Percentiles rank a stretch among this genome's conserved stretches.
Conservation (phyloP, 2,888 invertebrate genomes). For the Glyphotaelius pellucidus region DNA sequence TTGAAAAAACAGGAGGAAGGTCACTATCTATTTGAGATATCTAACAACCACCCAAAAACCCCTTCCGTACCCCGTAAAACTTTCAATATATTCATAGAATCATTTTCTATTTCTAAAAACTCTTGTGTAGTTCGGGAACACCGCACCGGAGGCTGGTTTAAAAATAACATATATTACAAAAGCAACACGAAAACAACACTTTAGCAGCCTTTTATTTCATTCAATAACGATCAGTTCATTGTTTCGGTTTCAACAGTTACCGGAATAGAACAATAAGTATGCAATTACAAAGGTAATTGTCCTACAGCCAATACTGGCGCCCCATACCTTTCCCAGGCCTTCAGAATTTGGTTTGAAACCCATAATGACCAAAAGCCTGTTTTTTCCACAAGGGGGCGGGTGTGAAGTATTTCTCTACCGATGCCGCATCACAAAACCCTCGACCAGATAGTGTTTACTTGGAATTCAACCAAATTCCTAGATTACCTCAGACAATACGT, state of each 20-base stretch:
- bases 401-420: slow-evolving; percentile 35
- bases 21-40: too few relatives aligned
- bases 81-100: too few relatives aligned
- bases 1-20: too few relatives aligned
- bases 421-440: slow-evolving; percentile 9
- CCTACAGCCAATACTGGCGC: background rate
- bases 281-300: background rate
- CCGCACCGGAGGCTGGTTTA: too few relatives aligned
- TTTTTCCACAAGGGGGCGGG: background rate
- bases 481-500: slow-evolving; percentile 22
- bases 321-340: background rate
- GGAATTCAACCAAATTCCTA: slow-evolving; percentile 43
- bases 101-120: too few relatives aligned
- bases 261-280: background rate
- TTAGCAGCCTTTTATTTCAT: too few relatives aligned
- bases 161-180: too few relatives aligned
- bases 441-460: slow-evolving; percentile 34
- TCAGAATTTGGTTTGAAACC: background rate
- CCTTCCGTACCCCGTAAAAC: too few relatives aligned
- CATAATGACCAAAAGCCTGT: slow-evolving; percentile 17
- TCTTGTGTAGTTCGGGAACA: too few relatives aligned
- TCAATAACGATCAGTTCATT: background rate
- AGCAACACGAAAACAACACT: too few relatives aligned
- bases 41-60: too few relatives aligned
- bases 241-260: background rate